A percentile compares a stretch with the other conserved stretches of the same genome.
Conservation (phyloP, 2,797 vertebrate species). For the Dicrostonyx torquatus region DNA sequence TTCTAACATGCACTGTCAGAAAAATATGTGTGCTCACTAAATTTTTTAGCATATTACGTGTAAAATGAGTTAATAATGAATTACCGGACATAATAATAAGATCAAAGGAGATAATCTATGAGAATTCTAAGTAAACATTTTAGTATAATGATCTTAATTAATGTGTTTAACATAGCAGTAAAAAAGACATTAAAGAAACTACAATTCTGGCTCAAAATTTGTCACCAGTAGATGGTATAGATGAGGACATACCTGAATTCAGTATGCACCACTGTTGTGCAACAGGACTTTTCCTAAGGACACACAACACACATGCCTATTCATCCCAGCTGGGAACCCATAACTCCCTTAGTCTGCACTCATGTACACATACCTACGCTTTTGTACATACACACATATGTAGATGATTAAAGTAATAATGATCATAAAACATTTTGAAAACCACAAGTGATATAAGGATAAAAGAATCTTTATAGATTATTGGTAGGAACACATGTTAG, state of each 20-base stretch:
- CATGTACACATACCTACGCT: not conserved
- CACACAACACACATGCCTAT: not conserved
- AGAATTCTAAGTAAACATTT: conserved; percentile 64
- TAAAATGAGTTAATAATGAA: conserved; percentile 60
- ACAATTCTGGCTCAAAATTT: not conserved
- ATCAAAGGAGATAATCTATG: conserved; percentile 64
- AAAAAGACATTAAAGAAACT: conserved; percentile 59
- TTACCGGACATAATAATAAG: conserved; percentile 53
- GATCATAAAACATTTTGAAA: not conserved
- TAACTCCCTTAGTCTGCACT: not conserved
- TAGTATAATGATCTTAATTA: conserved; percentile 61
- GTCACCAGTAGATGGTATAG: not conserved
- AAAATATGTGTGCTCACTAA: conserved; percentile 31
- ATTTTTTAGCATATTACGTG: conserved; percentile 30
- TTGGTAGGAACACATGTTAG: not conserved
- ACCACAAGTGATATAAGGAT: not conserved
- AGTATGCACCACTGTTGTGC: not conserved
- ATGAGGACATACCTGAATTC: not conserved
- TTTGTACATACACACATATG: not conserved
- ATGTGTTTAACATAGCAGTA: conserved; percentile 36
- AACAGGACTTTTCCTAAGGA: not conserved
- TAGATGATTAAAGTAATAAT: not conserved
- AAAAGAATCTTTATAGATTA: not conserved
- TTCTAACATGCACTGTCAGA: not conserved
- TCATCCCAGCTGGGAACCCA: not conserved